phyloP scores from a whole-genome alignment of 2,797 vertebrate genomes.

The Manis pentadactyla region DNA sequence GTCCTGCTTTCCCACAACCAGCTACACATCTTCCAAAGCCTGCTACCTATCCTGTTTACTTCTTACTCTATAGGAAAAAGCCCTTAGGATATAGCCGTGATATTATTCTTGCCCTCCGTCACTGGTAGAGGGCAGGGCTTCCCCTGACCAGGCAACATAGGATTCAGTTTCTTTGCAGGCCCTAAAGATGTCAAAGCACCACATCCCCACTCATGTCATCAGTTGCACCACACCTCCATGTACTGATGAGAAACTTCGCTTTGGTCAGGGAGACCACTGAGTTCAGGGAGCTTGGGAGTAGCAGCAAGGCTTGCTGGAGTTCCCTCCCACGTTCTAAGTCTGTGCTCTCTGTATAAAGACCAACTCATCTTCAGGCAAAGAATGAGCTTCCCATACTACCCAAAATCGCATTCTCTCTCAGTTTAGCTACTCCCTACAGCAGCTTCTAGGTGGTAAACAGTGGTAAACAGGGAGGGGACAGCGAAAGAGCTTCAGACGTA shows the following conservation, averaged over 20 bases:
- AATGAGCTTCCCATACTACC: neutral
- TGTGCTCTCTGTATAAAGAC: neutral
- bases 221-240: neutral
- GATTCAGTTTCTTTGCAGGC: neutral
- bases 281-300: neutral
- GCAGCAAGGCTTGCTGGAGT: neutral
- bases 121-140: neutral
- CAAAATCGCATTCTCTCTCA: neutral
- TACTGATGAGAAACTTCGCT: neutral
- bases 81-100: too few relatives aligned
- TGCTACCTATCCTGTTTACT: neutral
- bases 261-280: neutral
- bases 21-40: neutral
- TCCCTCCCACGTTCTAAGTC: neutral
- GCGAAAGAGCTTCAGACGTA: accelerated
- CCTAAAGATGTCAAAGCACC: neutral
- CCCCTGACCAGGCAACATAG: neutral
- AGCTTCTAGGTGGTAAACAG: neutral
- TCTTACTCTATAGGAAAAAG: neutral
- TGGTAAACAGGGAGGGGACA: neutral
- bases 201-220: neutral
- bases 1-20: neutral
- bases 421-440: neutral
- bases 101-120: too few relatives aligned
- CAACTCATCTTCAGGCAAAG: neutral